phyloP scores from a whole-genome alignment of 2,888 invertebrate species.

The Lordiphosa andalusiaca region DNA sequence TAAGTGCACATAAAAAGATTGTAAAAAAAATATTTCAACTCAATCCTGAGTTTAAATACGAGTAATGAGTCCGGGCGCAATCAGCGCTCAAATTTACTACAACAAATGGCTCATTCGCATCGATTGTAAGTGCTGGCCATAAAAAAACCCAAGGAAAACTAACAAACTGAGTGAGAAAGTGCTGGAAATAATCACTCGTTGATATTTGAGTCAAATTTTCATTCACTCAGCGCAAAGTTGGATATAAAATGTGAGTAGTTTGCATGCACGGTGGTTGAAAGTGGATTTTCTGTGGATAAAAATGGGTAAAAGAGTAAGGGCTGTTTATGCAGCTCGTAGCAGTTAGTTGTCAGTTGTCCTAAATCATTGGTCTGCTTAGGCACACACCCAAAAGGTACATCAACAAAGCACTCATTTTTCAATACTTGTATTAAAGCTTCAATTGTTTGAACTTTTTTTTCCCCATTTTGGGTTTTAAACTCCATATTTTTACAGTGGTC shows the following conservation, averaged over 20 bases:
- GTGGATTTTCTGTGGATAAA: background rate
- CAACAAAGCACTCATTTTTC: no score
- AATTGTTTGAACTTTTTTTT: no score
- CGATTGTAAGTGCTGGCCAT: constrained; percentile 22
- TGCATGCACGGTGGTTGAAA: background rate
- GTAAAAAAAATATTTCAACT: constrained; percentile 34
- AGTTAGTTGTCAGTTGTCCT: no score
- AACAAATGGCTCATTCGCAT: constrained; percentile 28
- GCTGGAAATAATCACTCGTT: background rate
- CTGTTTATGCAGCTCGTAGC: no score
- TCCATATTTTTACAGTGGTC: background rate
- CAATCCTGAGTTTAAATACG: constrained; percentile 15
- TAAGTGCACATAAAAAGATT: constrained; percentile 38
- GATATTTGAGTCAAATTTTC: constrained; percentile 1
- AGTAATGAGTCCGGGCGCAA: constrained; percentile 28
- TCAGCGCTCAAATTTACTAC: constrained; percentile 28
- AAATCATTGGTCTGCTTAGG: no score
- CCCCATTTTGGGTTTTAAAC: no score
- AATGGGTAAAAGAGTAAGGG: no score
- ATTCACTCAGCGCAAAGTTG: background rate
- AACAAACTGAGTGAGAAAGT: background rate
- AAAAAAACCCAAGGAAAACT: constrained; percentile 4
- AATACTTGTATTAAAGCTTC: no score
- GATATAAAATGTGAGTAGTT: background rate
- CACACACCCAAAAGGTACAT: no score